Evolutionary conservation across 1,140 invertebrate species (phyloP).

Genomic region (Hylaeus anthracinus): DNA sequence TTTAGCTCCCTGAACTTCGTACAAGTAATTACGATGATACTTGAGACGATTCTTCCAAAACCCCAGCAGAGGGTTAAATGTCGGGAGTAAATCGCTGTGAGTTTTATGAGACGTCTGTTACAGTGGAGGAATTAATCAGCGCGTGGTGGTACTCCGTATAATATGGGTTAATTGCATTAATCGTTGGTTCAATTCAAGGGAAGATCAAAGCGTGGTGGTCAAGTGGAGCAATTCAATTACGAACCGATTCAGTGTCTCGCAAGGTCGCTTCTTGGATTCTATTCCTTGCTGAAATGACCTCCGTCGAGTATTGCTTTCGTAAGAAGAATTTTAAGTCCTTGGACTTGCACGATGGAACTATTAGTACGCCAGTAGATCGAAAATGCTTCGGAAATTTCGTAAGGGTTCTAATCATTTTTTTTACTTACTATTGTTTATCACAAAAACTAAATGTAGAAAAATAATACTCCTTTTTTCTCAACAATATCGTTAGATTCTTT

Average conservation of each 20-base stretch:
- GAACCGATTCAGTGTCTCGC: conserved; percentile 64
- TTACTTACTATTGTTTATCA: too few relatives aligned
- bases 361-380: not conserved
- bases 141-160: conserved; percentile 31
- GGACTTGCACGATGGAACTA: too few relatives aligned
- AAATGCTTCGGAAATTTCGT: not conserved
- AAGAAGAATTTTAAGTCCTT: conserved; percentile 6
- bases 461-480: too few relatives aligned
- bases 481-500: too few relatives aligned
- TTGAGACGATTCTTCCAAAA: not conserved
- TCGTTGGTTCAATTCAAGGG: conserved; percentile 65
- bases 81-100: conserved; percentile 4
- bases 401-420: too few relatives aligned
- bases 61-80: not conserved
- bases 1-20: not conserved
- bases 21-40: too few relatives aligned
- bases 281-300: conserved; percentile 22
- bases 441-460: too few relatives aligned
- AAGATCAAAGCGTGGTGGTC: conserved; percentile 68
- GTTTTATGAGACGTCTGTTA: conserved; percentile 27
- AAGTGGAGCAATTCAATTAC: conserved; percentile 73
- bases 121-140: conserved; percentile 34
- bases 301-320: not conserved
- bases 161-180: conserved; percentile 64
- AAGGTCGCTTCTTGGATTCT: conserved; percentile 44